These are phyloP conservation scores for Aegithalos caudatus DNA, from an alignment of 2,113 vertebrate genomes.

Conservation along the genomic window DNA sequence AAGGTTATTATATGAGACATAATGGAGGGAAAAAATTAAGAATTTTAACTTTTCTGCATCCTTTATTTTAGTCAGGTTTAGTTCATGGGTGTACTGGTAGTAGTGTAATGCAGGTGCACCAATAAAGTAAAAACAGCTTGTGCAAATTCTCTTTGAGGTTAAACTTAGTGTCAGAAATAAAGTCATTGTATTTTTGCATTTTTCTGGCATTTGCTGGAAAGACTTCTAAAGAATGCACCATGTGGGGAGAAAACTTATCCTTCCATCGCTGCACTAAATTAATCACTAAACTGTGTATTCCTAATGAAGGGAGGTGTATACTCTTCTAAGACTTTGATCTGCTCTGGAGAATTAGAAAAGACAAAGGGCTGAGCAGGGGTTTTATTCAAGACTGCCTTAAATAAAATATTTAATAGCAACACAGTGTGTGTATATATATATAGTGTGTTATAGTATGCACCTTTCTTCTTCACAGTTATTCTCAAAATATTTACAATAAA, in stretches of 20 bases:
- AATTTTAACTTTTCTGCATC: neutral
- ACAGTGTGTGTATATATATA: too few relatives aligned
- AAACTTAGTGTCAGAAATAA: neutral
- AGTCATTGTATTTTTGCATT: neutral
- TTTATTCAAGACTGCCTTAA: neutral
- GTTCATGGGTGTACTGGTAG: neutral
- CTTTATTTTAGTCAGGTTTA: neutral
- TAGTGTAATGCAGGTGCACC: neutral
- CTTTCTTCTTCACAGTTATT: neutral
- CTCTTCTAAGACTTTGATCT: neutral
- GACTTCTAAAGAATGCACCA: neutral
- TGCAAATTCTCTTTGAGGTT: neutral
- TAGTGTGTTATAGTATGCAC: neutral
- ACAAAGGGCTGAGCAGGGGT: neutral
- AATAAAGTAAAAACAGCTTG: neutral
- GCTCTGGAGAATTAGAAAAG: neutral
- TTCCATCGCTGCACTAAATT: fast-evolving
- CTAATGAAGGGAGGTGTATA: neutral
- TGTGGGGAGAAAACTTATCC: neutral
- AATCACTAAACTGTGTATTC: neutral
- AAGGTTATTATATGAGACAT: neutral
- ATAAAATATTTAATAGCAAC: neutral
- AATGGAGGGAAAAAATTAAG: neutral
- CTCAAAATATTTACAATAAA: neutral
- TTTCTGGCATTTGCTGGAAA: neutral